A percentile compares a stretch with the other conserved stretches of the same genome.
phyloP scores from a whole-genome alignment of 2,797 vertebrate species.

The Acipenser ruthenus region DNA sequence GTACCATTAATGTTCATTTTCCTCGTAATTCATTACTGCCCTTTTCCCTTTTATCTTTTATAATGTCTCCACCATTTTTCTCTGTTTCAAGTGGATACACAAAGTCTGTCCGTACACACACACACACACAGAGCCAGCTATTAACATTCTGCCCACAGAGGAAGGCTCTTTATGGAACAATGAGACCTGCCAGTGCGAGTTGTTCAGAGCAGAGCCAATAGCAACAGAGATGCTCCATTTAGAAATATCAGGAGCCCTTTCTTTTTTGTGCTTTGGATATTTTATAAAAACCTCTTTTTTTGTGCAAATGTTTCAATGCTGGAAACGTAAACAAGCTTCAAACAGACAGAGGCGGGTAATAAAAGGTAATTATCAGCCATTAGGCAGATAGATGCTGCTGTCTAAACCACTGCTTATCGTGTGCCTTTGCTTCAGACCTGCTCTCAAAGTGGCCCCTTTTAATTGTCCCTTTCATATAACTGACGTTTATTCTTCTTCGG shows the following conservation, averaged over 20 bases:
- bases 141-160: slow-evolving; percentile 73
- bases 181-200: too few relatives aligned
- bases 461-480: not conserved
- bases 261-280: too few relatives aligned
- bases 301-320: slow-evolving; percentile 33
- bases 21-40: slow-evolving; percentile 99
- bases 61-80: slow-evolving; percentile 90
- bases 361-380: slow-evolving; percentile 2
- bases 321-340: slow-evolving; percentile 43
- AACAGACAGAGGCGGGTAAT: slow-evolving; percentile 31
- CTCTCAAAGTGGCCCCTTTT: slow-evolving; percentile 13
- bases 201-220: too few relatives aligned
- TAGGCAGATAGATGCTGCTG: slow-evolving; percentile 13
- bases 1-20: slow-evolving; percentile 99
- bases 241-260: too few relatives aligned
- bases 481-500: slow-evolving; percentile 10
- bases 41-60: slow-evolving; percentile 98
- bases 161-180: slow-evolving; percentile 15
- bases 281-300: too few relatives aligned
- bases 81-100: slow-evolving; percentile 85
- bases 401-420: slow-evolving; percentile 26
- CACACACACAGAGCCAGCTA: slow-evolving; percentile 33
- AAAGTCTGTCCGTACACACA: slow-evolving; percentile 55
- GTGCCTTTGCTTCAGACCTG: slow-evolving; percentile 28
- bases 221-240: too few relatives aligned